Conservation (phyloP, 2,888 invertebrate species). For the Idaea dimidiata region DNA sequence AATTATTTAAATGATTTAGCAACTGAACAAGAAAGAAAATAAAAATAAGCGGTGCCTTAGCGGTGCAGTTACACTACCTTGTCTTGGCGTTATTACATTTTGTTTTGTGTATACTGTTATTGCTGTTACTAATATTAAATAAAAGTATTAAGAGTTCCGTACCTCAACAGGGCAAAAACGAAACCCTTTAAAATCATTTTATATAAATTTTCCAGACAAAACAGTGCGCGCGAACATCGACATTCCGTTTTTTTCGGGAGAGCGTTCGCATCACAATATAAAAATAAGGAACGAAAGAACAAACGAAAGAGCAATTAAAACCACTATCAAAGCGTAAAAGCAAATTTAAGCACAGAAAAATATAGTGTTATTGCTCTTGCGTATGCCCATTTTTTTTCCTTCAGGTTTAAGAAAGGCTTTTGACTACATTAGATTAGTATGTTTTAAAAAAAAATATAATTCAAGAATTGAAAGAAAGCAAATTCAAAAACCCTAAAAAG, state of each 20-base stretch:
- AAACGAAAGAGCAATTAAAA: slow-evolving; percentile 35
- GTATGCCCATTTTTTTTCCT: slow-evolving; percentile 12
- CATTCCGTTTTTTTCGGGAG: slow-evolving; percentile 36
- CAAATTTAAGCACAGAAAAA: slow-evolving; percentile 34
- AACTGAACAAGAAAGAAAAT: slow-evolving; percentile 57
- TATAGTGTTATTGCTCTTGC: slow-evolving; percentile 32
- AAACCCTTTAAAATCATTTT: background rate
- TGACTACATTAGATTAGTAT: background rate
- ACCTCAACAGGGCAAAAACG: background rate
- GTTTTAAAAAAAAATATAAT: too few species aligned
- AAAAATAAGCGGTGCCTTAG: slow-evolving; percentile 68
- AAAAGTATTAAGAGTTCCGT: background rate
- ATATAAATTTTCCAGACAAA: slow-evolving; percentile 48
- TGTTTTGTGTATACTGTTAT: slow-evolving; percentile 1
- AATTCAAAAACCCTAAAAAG: too few species aligned
- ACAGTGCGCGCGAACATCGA: slow-evolving; percentile 68
- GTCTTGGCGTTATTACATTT: slow-evolving; percentile 35
- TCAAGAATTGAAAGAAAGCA: too few species aligned
- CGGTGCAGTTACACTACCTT: slow-evolving; percentile 65
- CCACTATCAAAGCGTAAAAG: slow-evolving; percentile 41
- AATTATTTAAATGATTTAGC: slow-evolving; percentile 59
- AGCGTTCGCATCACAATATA: slow-evolving; percentile 52
- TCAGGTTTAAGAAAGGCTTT: background rate
- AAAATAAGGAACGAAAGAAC: slow-evolving; percentile 1
- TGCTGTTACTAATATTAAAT: background rate